phyloP scores from a whole-genome alignment of 2,888 invertebrate genomes.

The Eilema griseolum region DNA sequence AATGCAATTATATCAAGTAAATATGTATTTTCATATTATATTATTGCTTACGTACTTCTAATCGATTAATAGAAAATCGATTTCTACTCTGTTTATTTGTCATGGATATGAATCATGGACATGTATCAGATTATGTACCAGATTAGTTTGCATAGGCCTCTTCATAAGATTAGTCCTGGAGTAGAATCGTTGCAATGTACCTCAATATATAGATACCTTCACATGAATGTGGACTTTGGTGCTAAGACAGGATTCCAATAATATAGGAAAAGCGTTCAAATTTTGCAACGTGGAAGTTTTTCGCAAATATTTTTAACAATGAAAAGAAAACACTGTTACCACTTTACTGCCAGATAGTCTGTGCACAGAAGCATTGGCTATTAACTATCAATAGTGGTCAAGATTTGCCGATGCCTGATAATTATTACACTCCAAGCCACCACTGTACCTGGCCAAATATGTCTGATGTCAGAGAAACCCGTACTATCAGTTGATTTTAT shows the following conservation, averaged over 20 bases:
- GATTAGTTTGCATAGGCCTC: not conserved
- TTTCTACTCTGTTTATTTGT: not conserved
- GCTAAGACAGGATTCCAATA: not conserved
- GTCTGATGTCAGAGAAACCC: no score
- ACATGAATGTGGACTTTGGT: not conserved
- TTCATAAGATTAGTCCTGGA: not conserved
- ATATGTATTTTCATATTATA: not conserved
- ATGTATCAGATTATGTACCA: not conserved
- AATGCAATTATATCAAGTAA: constrained; percentile 13
- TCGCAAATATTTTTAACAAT: no score
- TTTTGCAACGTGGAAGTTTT: no score
- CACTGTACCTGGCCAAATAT: no score
- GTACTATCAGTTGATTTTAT: no score
- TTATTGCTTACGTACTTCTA: not conserved
- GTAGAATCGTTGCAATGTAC: not conserved
- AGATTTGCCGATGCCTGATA: no score
- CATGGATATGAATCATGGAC: not conserved
- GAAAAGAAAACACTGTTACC: no score
- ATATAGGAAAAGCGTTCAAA: not conserved
- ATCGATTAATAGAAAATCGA: not conserved
- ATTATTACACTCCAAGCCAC: no score
- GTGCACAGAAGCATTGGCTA: no score
- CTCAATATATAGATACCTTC: not conserved
- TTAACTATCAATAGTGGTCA: no score
- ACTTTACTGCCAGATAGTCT: no score